Evolutionary conservation across 2,888 invertebrate genomes (phyloP).

Genomic region (Hetaerina titia): DNA sequence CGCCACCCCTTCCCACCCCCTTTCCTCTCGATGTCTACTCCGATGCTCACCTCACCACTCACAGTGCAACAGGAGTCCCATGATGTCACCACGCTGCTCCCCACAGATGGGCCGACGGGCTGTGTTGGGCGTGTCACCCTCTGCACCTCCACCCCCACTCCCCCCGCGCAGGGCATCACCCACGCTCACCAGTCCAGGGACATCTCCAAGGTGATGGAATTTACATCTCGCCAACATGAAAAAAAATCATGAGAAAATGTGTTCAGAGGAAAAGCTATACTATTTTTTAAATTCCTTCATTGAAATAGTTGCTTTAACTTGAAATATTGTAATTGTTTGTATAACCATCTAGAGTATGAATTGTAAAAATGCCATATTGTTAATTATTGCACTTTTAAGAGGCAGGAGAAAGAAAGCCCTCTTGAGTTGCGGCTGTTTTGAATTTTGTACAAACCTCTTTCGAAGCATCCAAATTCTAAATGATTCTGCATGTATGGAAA

Average conservation of each 20-base stretch:
- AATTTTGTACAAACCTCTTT: too few relatives aligned
- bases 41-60: conserved; percentile 66
- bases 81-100: conserved; percentile 81
- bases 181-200: conserved; percentile 75
- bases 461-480: too few relatives aligned
- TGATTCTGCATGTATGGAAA: too few relatives aligned
- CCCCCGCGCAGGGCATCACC: conserved; percentile 82
- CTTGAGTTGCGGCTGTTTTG: too few relatives aligned
- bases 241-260: neutral
- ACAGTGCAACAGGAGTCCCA: conserved; percentile 79
- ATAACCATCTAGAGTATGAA: too few relatives aligned
- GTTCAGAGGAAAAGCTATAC: neutral
- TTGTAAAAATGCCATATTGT: too few relatives aligned
- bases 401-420: too few relatives aligned
- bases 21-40: conserved; percentile 42
- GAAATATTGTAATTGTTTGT: neutral
- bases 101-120: conserved; percentile 77
- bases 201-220: conserved; percentile 73
- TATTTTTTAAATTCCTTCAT: neutral
- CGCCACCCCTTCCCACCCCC: too few relatives aligned
- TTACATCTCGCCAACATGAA: neutral
- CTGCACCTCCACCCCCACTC: conserved; percentile 80
- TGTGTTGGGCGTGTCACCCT: conserved; percentile 72
- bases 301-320: neutral
- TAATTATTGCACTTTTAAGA: too few relatives aligned